Evolutionary conservation across 2,888 invertebrate genomes (phyloP).

Genomic region (Phymatocera aterrima): DNA sequence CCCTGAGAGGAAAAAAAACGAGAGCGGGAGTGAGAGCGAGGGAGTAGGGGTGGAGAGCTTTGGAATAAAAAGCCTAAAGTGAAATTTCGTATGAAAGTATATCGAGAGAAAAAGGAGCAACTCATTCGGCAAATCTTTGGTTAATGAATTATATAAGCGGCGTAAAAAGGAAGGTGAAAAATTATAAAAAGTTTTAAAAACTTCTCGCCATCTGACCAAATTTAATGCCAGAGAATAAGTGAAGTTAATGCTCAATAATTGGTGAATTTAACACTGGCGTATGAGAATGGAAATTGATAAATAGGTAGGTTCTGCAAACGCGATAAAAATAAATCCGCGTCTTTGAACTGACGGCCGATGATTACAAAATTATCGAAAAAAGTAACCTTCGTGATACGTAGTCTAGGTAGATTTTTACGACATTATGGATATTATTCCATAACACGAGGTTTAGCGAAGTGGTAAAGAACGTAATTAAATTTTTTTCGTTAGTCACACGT

Average conservation of each 20-base stretch:
- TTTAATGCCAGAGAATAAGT: not conserved
- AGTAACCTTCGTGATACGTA: slow-evolving; percentile 36
- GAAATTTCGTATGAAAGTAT: not conserved
- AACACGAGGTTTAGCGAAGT: not conserved
- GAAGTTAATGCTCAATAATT: not conserved
- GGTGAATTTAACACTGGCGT: not conserved
- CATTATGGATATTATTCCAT: slow-evolving; percentile 33
- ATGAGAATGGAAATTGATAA: not conserved
- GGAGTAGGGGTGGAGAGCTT: not conserved
- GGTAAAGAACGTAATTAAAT: slow-evolving; percentile 16
- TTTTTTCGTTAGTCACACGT: slow-evolving; percentile 2
- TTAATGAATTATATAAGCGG: not conserved
- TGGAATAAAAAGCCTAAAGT: not conserved
- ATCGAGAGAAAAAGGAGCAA: not conserved
- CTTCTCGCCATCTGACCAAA: slow-evolving; percentile 4
- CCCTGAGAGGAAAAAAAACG: not conserved
- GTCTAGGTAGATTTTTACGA: slow-evolving; percentile 40
- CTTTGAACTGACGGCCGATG: not conserved
- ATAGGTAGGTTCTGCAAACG: too few species aligned
- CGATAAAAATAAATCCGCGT: slow-evolving; percentile 9
- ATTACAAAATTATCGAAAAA: slow-evolving; percentile 31
- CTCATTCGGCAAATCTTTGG: not conserved
- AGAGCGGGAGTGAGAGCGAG: not conserved
- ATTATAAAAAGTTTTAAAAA: slow-evolving; percentile 7
- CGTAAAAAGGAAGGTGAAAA: not conserved